These are phyloP conservation scores for Agrotis ipsilon DNA, from an alignment of 2,888 invertebrate species.

Conservation along the genomic window DNA sequence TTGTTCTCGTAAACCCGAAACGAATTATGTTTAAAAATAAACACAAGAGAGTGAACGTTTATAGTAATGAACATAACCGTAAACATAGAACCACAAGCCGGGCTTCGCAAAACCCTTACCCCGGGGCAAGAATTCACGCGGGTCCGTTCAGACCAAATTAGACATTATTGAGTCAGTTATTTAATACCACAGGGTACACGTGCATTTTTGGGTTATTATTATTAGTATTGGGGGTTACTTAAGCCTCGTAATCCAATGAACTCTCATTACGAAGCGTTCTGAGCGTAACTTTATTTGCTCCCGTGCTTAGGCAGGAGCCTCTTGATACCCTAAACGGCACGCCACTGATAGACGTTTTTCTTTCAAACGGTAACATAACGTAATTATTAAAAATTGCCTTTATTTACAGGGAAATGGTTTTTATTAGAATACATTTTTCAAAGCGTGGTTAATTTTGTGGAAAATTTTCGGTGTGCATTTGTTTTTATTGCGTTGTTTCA, in stretches of 20 bases:
- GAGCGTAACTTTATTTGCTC: conserved; percentile 87
- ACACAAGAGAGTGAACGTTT: conserved; percentile 77
- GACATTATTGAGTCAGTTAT: conserved; percentile 90
- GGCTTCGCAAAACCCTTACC: conserved; percentile 67
- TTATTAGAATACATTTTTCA: conserved; percentile 70
- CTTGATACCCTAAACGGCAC: conserved; percentile 85
- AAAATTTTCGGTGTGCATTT: conserved; percentile 53
- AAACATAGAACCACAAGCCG: conserved; percentile 77
- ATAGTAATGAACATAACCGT: conserved; percentile 86
- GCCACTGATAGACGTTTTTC: conserved; percentile 79
- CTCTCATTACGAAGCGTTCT: conserved; percentile 88
- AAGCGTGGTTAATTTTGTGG: conserved; percentile 65
- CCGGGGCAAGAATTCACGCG: conserved; percentile 72
- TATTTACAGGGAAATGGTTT: conserved; percentile 81
- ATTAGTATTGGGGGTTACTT: conserved; percentile 88
- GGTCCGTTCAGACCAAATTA: conserved; percentile 77
- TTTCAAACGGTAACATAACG: conserved; percentile 78
- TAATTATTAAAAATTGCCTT: conserved; percentile 91
- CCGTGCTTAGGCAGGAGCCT: conserved; percentile 81
- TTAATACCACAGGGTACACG: conserved; percentile 85
- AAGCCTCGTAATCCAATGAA: conserved; percentile 89
- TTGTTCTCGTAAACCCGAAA: conserved; percentile 60
- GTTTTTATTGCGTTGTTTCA: conserved; percentile 53
- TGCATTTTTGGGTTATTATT: conserved; percentile 90
- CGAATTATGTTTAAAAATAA: conserved; percentile 74